Evolutionary conservation across 1,140 invertebrate genomes (phyloP).

Genomic region (Akabosia matsudoensis): DNA sequence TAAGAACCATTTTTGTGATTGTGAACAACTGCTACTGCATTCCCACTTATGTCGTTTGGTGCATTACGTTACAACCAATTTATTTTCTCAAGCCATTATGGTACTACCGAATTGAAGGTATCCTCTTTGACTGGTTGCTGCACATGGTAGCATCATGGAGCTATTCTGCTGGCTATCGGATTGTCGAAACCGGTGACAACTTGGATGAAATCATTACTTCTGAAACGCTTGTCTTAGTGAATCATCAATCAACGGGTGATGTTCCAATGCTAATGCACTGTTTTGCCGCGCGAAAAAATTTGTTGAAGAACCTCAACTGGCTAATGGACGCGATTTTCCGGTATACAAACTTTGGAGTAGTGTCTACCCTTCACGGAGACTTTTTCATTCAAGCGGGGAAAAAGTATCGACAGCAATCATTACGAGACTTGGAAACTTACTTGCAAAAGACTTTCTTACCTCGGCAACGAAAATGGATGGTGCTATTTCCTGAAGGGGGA

Average conservation of each 20-base stretch:
- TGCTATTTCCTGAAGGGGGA: constrained; percentile 91
- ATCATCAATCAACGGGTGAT: constrained; percentile 94
- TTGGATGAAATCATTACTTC: constrained; percentile 66
- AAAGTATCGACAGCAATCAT: constrained; percentile 69
- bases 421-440: constrained; percentile 68
- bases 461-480: constrained; percentile 75
- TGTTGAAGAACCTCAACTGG: constrained; percentile 85
- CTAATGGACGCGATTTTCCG: constrained; percentile 94
- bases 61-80: constrained; percentile 72
- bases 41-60: constrained; percentile 83
- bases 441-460: constrained; percentile 71
- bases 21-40: constrained; percentile 86
- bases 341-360: constrained; percentile 92
- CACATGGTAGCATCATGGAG: constrained; percentile 86
- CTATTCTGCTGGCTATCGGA: constrained; percentile 76
- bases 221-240: constrained; percentile 78
- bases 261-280: constrained; percentile 87
- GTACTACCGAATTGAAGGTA: constrained; percentile 84
- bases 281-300: constrained; percentile 71
- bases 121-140: constrained; percentile 84
- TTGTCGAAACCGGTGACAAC: constrained; percentile 85
- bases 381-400: constrained; percentile 86
- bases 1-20: constrained; percentile 61
- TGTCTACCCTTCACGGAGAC: constrained; percentile 85
- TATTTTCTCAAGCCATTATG: constrained; percentile 67